Evolutionary conservation across 2,888 invertebrate genomes (phyloP), one percentile per base, ranked within the genome.

Genomic region (Galerucella calmariensis): DNA sequence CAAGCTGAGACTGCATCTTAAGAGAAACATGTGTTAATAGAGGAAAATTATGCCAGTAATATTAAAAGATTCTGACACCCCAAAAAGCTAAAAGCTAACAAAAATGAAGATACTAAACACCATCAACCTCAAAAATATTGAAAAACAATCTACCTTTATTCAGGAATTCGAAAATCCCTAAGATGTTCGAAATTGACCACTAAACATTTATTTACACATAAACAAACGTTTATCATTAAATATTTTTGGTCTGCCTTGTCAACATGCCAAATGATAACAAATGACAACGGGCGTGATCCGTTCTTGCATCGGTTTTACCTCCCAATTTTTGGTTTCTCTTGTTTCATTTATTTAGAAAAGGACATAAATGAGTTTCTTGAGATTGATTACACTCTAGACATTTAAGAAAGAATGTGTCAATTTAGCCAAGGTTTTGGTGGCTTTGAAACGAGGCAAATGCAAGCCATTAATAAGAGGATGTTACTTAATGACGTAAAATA

Each of bases 1-100:
- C 87, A 77, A 88, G 85, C 79, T 88, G 88, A 82, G 88, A 87
- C 87, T 87, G 87, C 87, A 88, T 87, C 85, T 84, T 86, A 80
- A 80, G 82, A 80, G 79, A 83, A 80, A 83, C 79, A 78, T 75
- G 76, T 78, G 81, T 81, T 81, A 81, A 79, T 81, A 78, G 78
- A 44, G 27, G 65, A 69, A 72, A 72, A 66, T 66, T 58, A 58
- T 67, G 72, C 72, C 58, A 58, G 66, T 72, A 72, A 66, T 35
- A 72, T 72, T 72, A 67, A 70, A 66, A 72, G 72, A 72, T 78
- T 72, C 77, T 77, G 73, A 75, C 74, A 78, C 78, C 78, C 73
- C 67, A 78, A 75, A 76, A 80, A 78, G 77, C 79, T 76, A 78
- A 72, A 79, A 79, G 79, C 80, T 78, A 44, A 69, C 73, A 72